These are phyloP conservation scores for Gobiocypris rarus DNA, from an alignment of 2,113 vertebrate species.

Conservation along the genomic window DNA sequence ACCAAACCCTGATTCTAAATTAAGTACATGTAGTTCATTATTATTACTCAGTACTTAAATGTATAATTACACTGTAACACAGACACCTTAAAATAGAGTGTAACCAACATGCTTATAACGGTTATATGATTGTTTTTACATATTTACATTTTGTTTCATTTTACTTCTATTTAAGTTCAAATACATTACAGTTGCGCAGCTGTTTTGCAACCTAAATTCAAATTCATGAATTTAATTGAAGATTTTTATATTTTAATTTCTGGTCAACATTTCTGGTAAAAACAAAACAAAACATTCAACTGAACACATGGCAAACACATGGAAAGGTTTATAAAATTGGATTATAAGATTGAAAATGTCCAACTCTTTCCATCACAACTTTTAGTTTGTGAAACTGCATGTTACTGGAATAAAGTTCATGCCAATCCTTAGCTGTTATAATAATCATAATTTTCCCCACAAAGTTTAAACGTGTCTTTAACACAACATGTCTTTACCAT, in stretches of 20 bases:
- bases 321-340: background rate
- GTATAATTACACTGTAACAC: too few relatives aligned
- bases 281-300: too few relatives aligned
- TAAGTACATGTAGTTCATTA: too few relatives aligned
- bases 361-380: background rate
- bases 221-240: background rate
- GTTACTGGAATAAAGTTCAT: constrained; percentile 3
- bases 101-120: too few relatives aligned
- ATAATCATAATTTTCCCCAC: background rate
- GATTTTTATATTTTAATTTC: background rate
- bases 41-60: too few relatives aligned
- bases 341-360: background rate
- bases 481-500: background rate
- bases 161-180: background rate
- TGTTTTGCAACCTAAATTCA: background rate
- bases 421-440: background rate
- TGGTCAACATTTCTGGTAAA: background rate
- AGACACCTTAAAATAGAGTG: too few relatives aligned
- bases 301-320: background rate
- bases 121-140: too few relatives aligned
- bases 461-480: background rate
- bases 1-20: too few relatives aligned
- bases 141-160: too few relatives aligned
- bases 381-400: background rate
- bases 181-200: too few relatives aligned